Percentiles rank a stretch among this genome's conserved stretches.
These are phyloP conservation scores for Copsychus sechellarum DNA, from an alignment of 2,113 vertebrate genomes.

Conservation along the genomic window DNA sequence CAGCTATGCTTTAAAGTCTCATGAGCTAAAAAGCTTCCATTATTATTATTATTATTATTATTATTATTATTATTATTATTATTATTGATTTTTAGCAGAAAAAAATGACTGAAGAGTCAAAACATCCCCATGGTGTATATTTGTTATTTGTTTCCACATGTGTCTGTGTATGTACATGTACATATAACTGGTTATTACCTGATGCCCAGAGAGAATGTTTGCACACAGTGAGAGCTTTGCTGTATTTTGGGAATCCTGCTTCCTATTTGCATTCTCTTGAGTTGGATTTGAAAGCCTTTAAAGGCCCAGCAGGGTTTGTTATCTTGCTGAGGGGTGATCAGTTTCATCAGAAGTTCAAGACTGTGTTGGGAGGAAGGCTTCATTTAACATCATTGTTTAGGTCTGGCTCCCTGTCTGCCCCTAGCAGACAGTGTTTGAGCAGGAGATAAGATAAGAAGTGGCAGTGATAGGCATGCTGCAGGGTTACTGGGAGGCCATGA, in stretches of 20 bases:
- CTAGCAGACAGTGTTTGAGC: not conserved
- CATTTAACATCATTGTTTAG: constrained; percentile 49
- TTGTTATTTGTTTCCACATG: not conserved
- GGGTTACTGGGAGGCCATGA: constrained; percentile 59
- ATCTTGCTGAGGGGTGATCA: not conserved
- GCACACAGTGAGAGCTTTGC: not conserved
- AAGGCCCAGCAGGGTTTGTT: not conserved
- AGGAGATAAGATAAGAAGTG: constrained; percentile 50
- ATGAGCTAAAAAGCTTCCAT: not conserved
- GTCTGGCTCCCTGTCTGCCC: constrained; percentile 12
- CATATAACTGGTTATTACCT: not conserved
- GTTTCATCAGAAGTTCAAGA: constrained; percentile 43
- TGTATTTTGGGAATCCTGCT: not conserved
- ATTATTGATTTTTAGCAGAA: not conserved
- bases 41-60: not conserved
- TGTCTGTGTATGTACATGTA: not conserved
- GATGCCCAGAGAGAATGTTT: not conserved
- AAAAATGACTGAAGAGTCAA: not conserved
- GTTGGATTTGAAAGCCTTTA: not conserved
- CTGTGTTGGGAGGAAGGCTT: not conserved
- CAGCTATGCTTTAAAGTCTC: not conserved
- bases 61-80: not conserved
- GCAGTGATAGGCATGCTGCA: constrained; percentile 48
- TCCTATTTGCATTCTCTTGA: not conserved
- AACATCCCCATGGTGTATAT: not conserved